These are phyloP conservation scores for Prionailurus viverrinus DNA, from an alignment of 2,113 vertebrate species.

Conservation along the genomic window DNA sequence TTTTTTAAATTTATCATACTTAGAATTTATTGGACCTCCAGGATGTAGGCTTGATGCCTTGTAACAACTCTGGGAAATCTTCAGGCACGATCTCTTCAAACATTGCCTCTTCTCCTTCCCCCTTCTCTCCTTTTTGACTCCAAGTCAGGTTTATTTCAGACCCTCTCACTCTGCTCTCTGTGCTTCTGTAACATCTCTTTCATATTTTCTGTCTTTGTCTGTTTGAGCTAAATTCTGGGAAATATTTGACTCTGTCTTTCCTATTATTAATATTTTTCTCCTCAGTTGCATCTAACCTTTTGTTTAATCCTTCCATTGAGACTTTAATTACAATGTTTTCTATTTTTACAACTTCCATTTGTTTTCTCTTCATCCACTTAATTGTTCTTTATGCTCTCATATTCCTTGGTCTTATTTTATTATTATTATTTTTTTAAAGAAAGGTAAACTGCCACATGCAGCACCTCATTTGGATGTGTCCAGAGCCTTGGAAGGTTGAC, in stretches of 20 bases:
- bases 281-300: background rate
- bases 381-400: background rate
- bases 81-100: background rate
- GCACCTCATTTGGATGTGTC: background rate
- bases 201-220: background rate
- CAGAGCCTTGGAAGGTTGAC: background rate
- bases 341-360: background rate
- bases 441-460: background rate
- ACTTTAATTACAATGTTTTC: constrained; percentile 19
- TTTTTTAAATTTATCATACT: background rate
- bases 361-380: background rate
- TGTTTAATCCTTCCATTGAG: constrained; percentile 1
- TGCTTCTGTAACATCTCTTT: background rate
- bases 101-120: background rate
- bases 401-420: background rate
- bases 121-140: background rate
- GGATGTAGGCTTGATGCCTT: background rate
- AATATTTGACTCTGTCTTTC: background rate
- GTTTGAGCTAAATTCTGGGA: constrained; percentile 28
- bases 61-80: background rate
- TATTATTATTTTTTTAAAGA: background rate
- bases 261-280: background rate
- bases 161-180: background rate
- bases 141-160: background rate
- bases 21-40: background rate